phyloP scores from a whole-genome alignment of 2,888 invertebrate genomes.

The Tenthredo livida region DNA sequence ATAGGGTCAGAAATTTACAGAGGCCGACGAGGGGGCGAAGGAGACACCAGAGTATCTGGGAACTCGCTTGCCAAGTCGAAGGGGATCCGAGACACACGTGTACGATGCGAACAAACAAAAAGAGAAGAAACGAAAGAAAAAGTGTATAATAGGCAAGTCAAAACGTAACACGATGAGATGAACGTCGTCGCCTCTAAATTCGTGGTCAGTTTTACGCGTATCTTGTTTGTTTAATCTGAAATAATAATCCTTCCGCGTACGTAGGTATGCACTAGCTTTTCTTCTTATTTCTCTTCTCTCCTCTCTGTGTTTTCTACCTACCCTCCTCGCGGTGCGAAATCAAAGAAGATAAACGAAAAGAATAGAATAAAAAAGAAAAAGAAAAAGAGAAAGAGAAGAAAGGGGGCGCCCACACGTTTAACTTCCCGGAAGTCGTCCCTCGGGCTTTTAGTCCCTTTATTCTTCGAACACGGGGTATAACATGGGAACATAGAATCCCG shows the following conservation, averaged over 20 bases:
- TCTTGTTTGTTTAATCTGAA: neutral
- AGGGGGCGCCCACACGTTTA: constrained; percentile 39
- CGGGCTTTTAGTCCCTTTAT: constrained; percentile 25
- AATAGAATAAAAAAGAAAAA: neutral
- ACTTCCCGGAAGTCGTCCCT: constrained; percentile 43
- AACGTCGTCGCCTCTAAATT: neutral
- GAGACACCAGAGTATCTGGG: constrained; percentile 66
- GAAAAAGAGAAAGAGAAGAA: neutral
- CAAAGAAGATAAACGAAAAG: neutral
- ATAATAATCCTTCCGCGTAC: neutral
- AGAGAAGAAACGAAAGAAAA: constrained; percentile 35
- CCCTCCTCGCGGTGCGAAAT: neutral
- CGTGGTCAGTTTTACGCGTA: neutral
- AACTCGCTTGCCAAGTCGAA: constrained; percentile 50
- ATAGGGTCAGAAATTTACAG: constrained; percentile 30
- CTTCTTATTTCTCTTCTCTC: neutral
- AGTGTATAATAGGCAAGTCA: constrained; percentile 55
- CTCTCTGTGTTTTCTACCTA: neutral
- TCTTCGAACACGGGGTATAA: constrained; percentile 39
- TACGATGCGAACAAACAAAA: constrained; percentile 67
- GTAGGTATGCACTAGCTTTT: too few species aligned
- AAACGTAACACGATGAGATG: neutral
- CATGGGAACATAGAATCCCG: constrained; percentile 42
- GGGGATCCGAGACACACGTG: constrained; percentile 69
- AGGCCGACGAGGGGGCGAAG: constrained; percentile 61